A percentile compares a stretch with the other conserved stretches of the same genome.
Conservation (phyloP, 2,888 invertebrate species). For the Gastracanthus pulcherrimus region DNA sequence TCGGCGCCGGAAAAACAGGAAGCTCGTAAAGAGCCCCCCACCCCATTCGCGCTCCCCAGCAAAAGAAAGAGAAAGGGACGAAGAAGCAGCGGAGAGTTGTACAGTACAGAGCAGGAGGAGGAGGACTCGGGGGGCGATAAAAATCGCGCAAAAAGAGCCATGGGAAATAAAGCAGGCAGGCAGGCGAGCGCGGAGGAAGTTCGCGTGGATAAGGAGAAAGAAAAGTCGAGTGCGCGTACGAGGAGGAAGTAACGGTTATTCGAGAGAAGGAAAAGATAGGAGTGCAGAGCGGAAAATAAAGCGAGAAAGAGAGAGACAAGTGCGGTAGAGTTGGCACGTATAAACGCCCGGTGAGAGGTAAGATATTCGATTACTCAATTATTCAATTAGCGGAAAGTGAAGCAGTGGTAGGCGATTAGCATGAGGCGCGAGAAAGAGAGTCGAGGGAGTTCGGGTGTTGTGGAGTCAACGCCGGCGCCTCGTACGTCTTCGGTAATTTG, state of each 20-base stretch:
- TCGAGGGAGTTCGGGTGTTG: no score
- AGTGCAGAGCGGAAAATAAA: background rate
- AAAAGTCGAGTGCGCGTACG: background rate
- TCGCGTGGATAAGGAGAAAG: background rate
- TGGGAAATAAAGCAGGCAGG: background rate
- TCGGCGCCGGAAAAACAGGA: constrained; percentile 19
- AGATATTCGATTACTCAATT: constrained; percentile 60
- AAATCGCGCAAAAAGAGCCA: no score
- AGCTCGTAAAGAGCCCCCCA: constrained; percentile 2
- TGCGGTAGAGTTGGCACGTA: no score
- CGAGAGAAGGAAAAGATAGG: background rate
- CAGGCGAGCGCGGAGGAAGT: background rate
- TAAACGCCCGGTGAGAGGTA: background rate
- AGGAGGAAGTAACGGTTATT: background rate
- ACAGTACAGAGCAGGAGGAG: background rate
- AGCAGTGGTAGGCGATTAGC: constrained; percentile 57
- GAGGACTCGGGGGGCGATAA: background rate
- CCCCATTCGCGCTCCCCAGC: background rate
- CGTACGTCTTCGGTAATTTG: background rate
- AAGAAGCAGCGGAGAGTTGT: background rate
- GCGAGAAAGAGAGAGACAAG: background rate
- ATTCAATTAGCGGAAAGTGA: constrained; percentile 61
- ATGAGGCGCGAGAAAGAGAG: constrained; percentile 49
- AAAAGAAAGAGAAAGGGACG: background rate
- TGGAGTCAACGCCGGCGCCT: background rate